Evolutionary conservation across 2,797 vertebrate species (phyloP), one percentile per base, ranked within the genome.

Genomic region (Catostomus latipinnis): DNA sequence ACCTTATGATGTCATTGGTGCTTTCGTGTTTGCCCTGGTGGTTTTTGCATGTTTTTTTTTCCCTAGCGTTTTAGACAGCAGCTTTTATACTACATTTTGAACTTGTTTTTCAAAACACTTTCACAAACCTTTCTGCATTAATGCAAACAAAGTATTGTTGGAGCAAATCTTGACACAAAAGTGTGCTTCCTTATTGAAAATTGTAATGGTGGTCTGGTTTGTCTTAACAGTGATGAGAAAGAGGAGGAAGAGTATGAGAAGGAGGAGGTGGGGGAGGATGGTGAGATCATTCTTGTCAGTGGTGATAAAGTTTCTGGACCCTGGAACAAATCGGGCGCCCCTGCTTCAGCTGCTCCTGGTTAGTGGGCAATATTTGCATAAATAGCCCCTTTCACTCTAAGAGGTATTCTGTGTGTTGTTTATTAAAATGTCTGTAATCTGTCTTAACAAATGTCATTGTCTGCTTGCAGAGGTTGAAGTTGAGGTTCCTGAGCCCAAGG

Each of bases 201-300:
- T 3, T 34, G 34, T 34, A 34, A 14, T 65, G 9, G 62, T 4
- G 62, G 12, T 52, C 52, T 56, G 13, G 1, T 14, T 43, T 66
- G 5, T 48, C 11, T 56, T 34, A 16, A 57, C 76, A 91, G 88
- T 16, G 98, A 98, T 79, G 97, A 99, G 92, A 97, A 94, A 80
- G 97, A 98, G 77, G 97, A 98, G 77, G 97, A 98, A 11, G 97
- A 98, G 22, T 95, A 93, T 77, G 97, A 99, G 83, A 97, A 96
- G 81, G 97, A 98, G 90, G 98, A 99, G 87, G 92, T 96, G 0
- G 94, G 95, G 5, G 96, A 96, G 78, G 96, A 93, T 6, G 98
- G 96, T 85, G 97, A 98, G 90, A 96, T 97, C 83, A 93, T 94
- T 74, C 88, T 95, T 73, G 91, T 96, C 70, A 92, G 92, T 67